Evolutionary conservation across 2,113 vertebrate species (phyloP).

Genomic region (Taurulus bubalis): DNA sequence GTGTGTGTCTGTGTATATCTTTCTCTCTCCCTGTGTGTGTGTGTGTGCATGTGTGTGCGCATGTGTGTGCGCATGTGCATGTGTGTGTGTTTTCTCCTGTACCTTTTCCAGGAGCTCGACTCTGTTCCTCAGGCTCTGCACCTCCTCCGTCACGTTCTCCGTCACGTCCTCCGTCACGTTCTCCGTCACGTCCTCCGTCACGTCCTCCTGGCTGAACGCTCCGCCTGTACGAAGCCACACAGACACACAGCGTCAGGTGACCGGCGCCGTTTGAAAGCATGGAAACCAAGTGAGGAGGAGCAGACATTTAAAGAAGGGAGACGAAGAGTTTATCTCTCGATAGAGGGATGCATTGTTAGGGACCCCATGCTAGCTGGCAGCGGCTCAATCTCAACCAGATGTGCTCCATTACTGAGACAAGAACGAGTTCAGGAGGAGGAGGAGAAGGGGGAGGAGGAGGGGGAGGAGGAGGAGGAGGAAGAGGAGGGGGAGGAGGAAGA

Average conservation of each 20-base stretch:
- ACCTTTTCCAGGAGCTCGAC: conserved; percentile 89
- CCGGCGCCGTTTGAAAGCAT: too few relatives aligned
- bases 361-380: conserved; percentile 27
- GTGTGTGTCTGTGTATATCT: too few relatives aligned
- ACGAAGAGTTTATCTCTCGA: too few relatives aligned
- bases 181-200: too few relatives aligned
- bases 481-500: conserved; percentile 4
- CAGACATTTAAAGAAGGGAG: too few relatives aligned
- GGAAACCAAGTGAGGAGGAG: too few relatives aligned
- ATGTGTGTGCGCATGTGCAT: conserved; percentile 22
- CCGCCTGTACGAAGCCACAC: too few relatives aligned
- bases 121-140: conserved; percentile 85
- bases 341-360: neutral
- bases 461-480: too few relatives aligned
- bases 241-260: too few relatives aligned
- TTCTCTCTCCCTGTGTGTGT: too few relatives aligned
- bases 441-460: neutral
- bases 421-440: conserved; percentile 47
- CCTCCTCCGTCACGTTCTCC: conserved; percentile 85
- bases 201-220: too few relatives aligned
- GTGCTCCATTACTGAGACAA: conserved; percentile 70
- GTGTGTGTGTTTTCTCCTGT: conserved; percentile 2
- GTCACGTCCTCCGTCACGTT: conserved; percentile 87
- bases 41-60: too few relatives aligned
- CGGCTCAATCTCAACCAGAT: conserved; percentile 79